Percentiles rank a stretch among this genome's conserved stretches.
phyloP scores from a whole-genome alignment of 2,888 invertebrate species.

The Polyommatus icarus region DNA sequence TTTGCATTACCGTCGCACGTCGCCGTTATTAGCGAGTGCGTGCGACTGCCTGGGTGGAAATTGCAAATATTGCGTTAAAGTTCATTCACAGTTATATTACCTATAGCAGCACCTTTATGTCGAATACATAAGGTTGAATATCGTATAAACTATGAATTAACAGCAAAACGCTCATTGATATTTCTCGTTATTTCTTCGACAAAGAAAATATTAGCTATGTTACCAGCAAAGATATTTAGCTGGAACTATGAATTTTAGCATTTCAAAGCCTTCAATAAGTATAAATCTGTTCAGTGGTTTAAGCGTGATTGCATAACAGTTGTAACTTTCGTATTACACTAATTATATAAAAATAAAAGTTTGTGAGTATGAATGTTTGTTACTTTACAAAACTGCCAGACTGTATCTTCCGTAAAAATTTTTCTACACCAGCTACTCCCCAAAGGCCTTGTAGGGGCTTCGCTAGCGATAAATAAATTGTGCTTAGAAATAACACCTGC shows the following conservation, averaged over 20 bases:
- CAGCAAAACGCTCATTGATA: neutral
- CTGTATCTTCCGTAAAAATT: neutral
- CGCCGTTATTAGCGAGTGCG: slow-evolving; percentile 7
- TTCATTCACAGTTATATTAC: neutral
- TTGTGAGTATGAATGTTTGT: neutral
- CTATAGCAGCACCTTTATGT: neutral
- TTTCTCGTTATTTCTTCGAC: neutral
- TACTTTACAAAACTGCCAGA: neutral
- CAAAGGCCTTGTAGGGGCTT: too few relatives aligned
- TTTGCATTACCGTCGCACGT: slow-evolving; percentile 15
- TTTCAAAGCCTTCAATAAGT: too few relatives aligned
- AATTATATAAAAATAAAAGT: too few relatives aligned
- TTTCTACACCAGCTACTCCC: too few relatives aligned
- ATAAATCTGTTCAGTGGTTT: too few relatives aligned
- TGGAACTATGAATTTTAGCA: neutral
- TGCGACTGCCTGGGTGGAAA: slow-evolving; percentile 3
- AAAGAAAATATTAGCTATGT: neutral
- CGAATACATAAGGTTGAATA: neutral
- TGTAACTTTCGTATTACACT: neutral
- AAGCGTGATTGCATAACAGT: neutral
- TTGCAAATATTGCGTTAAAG: slow-evolving; percentile 4
- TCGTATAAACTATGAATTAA: neutral
- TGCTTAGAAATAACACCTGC: too few relatives aligned
- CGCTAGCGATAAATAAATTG: too few relatives aligned
- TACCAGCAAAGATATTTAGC: neutral